Evolutionary conservation across 2,888 invertebrate genomes (phyloP), one percentile per base, ranked within the genome.

Genomic region (Gnatocerus cornutus): DNA sequence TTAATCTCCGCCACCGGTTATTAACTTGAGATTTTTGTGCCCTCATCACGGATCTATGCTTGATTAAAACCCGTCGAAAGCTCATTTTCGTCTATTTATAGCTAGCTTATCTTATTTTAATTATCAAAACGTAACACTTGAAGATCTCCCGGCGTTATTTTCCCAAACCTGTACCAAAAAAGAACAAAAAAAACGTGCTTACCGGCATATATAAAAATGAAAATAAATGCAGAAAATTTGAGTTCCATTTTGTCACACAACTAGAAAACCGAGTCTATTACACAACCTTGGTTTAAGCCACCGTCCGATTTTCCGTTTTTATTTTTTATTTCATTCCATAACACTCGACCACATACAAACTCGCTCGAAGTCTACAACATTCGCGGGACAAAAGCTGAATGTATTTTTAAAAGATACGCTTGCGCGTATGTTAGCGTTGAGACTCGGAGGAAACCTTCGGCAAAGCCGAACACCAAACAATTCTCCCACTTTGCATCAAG

Each of bases 371-470:
- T 61, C 61, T 61, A 10, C 66, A 62, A 55, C 70, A 67, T 70
- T 70, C 61, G 70, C 70, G 70, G 70, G 48, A 67, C 67, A 70
- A 70, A 62, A 67, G 70, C 70, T 62, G 67, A 67, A 45, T 62
- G 66, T 70, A 70, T 70, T 70, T 70, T 70, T 70, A 67, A 70
- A 70, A 66, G 58, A 58, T 53, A 67, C 70, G 70, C 70, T 67
- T 67, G 70, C 70, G 70, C 70, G 45, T 56, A 53, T 9, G 43
- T 12, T 12, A 33, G 39, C 48, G 55, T 45, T 33, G 10, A 48
- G 39, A 41, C 21, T 16, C 27, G 52, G 69, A 59, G 50, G 46
- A 12, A 59, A 48, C 45, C 58, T 64, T 69, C 55, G 64, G 39
- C 39, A n/a, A n/a, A 27, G 27, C 41, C 48, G 52, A 41, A 21